Evolutionary conservation across 2,797 vertebrate species (phyloP).

Genomic region (Poeciliopsis turneri): DNA sequence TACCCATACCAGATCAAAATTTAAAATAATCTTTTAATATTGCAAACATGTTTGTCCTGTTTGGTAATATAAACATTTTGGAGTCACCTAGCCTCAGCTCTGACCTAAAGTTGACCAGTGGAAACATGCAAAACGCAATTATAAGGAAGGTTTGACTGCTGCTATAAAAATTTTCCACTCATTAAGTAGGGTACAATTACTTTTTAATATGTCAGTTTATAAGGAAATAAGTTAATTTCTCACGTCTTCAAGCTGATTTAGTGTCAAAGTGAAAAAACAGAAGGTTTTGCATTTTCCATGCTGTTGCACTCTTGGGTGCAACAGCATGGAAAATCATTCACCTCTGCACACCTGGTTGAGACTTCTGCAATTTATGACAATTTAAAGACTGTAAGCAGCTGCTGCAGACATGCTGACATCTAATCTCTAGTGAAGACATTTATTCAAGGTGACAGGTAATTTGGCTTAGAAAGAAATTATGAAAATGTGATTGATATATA

Average conservation of each 20-base stretch:
- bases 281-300: neutral
- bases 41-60: too few species aligned
- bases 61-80: neutral
- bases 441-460: neutral
- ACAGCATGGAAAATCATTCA: neutral
- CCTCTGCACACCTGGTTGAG: neutral
- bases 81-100: neutral
- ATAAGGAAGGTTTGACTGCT: neutral
- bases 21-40: neutral
- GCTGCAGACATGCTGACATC: neutral
- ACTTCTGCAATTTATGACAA: neutral
- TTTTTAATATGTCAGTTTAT: neutral
- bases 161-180: neutral
- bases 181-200: neutral
- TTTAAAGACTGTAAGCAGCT: neutral
- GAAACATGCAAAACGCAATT: neutral
- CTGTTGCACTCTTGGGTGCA: neutral
- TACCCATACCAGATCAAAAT: neutral
- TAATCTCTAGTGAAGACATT: neutral
- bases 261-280: neutral
- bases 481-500: neutral
- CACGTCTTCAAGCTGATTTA: neutral
- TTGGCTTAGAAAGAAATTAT: neutral
- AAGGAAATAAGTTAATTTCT: neutral
- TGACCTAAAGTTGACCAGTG: neutral